phyloP scores from a whole-genome alignment of 2,888 invertebrate genomes.

The Venusia cambrica region DNA sequence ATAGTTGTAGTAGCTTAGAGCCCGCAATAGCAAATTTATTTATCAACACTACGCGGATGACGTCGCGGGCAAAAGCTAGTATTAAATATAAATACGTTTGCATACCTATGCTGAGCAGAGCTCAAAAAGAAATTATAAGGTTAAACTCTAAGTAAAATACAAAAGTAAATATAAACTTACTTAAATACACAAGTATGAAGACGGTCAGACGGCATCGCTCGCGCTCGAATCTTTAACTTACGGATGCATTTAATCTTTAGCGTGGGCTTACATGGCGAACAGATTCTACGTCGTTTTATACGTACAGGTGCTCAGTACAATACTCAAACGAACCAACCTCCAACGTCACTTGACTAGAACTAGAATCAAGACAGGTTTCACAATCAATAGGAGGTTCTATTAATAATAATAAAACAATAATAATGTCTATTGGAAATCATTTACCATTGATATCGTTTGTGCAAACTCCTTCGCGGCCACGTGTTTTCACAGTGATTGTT shows the following conservation, averaged over 20 bases:
- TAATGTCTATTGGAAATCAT: conserved; percentile 32
- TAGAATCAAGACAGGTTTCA: conserved; percentile 49
- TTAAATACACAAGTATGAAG: conserved; percentile 20
- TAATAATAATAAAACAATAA: too few relatives aligned
- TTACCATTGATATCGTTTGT: conserved; percentile 65
- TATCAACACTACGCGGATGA: too few relatives aligned
- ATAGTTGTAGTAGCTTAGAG: too few relatives aligned
- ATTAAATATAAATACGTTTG: too few relatives aligned
- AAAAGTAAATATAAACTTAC: conserved; percentile 12
- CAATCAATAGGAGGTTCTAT: conserved; percentile 39
- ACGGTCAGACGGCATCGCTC: conserved; percentile 21
- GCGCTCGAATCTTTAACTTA: conserved; percentile 31
- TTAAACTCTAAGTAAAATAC: conserved; percentile 9
- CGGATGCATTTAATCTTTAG: conserved; percentile 36
- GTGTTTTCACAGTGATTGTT: conserved; percentile 24
- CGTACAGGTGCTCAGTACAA: too few relatives aligned
- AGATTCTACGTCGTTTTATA: too few relatives aligned
- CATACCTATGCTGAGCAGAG: too few relatives aligned
- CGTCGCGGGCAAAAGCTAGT: too few relatives aligned
- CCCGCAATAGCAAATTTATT: too few relatives aligned
- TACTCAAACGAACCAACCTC: conserved; percentile 58
- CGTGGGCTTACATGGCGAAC: conserved; percentile 38
- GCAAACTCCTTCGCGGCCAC: conserved; percentile 50
- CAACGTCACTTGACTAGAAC: conserved; percentile 62
- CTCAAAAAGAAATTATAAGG: conserved; percentile 11